A percentile compares a stretch with the other conserved stretches of the same genome.
Conservation (phyloP, 2,797 vertebrate species). For the Odontamblyopus rebecca region DNA sequence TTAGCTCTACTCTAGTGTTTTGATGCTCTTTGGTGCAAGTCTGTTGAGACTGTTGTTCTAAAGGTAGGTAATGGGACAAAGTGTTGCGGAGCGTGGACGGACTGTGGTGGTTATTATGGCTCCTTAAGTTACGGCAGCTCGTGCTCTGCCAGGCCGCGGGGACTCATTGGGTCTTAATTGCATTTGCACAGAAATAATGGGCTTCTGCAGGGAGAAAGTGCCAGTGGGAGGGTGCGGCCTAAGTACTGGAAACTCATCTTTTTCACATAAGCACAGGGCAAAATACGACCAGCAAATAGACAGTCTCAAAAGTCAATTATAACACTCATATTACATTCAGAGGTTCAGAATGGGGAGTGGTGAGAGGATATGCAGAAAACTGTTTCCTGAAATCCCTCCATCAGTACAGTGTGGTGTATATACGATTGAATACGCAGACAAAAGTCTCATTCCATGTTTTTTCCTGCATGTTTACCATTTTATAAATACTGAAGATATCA, state of each 20-base stretch:
- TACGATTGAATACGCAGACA: background rate
- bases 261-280: conserved; percentile 26
- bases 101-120: conserved; percentile 48
- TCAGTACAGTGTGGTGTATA: background rate
- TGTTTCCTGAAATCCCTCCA: background rate
- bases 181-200: conserved; percentile 73
- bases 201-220: conserved; percentile 49
- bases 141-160: conserved; percentile 54
- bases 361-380: background rate
- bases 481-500: too few relatives aligned
- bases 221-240: conserved; percentile 28
- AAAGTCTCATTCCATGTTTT: too few relatives aligned
- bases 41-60: conserved; percentile 13
- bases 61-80: conserved; percentile 34
- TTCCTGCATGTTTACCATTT: too few relatives aligned
- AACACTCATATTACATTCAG: conserved; percentile 8
- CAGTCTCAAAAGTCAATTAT: conserved; percentile 19
- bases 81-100: conserved; percentile 31
- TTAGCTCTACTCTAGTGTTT: background rate
- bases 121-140: conserved; percentile 51
- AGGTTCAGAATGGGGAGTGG: conserved; percentile 11
- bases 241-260: conserved; percentile 32
- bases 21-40: conserved; percentile 6
- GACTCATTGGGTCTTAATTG: conserved; percentile 71
- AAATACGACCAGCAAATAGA: conserved; percentile 16